Evolutionary conservation across 1,140 invertebrate species (phyloP), one percentile per base, ranked within the genome.

Genomic region (Cydia fagiglandana): DNA sequence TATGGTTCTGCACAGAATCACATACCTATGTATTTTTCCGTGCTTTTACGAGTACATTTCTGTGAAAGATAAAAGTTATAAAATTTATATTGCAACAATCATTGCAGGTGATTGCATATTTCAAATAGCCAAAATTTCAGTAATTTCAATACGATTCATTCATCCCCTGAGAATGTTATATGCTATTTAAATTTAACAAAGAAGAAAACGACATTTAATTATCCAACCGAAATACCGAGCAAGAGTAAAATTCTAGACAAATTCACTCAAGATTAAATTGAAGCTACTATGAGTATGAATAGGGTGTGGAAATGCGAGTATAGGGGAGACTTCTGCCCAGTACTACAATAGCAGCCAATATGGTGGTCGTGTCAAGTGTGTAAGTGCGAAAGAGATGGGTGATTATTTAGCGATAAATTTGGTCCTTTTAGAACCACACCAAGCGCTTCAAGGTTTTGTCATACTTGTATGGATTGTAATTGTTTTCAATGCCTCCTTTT

Each of bases 201-300:
- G 2, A n/a, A n/a, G 50, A 53, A 53, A 53, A 53, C 50, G 50
- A 17, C 50, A 53, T 53, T 53, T 53, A 17, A 53, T 53, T 53
- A 53, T 53, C 38, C 38, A 10, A 47, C 12, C 5, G 6, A 17
- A 53, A 53, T 53, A 12, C 15, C 50, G n/a, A 17, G 13, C 2
- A 50, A 50, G 47, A 50, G 50, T 53, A 53, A 53, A 53, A 53
- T 53, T 53, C n/a, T 53, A 53, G 50, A 17, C 50, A 17, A 53
- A n/a, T 53, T 53, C n/a, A 53, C 50, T 53, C 50, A 53, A 53
- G 50, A 53, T 53, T 53, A 53, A 53, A 53, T 53, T 17, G 50
- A 53, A 53, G 50, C 50, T 13, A 45, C 7, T 34, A 34, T 34
- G 50, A 53, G 30, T 53, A 53, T 53, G 50, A 53, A 53, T 53